These are phyloP conservation scores for Rhea pennata DNA, from an alignment of 2,113 vertebrate genomes.

Conservation along the genomic window DNA sequence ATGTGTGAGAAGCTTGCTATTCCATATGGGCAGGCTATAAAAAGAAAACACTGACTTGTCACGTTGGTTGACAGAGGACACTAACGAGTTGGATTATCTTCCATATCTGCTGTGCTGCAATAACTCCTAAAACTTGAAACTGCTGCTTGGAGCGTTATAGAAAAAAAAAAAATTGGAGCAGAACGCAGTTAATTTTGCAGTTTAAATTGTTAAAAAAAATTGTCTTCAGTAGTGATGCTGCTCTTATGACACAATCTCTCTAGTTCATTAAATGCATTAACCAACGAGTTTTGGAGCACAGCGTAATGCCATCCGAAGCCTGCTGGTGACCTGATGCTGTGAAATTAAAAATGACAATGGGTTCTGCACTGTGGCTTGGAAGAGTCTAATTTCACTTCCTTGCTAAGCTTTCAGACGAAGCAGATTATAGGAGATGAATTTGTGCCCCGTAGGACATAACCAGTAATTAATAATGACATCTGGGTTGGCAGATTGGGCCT, in stretches of 20 bases:
- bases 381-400: background rate
- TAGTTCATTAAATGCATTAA: background rate
- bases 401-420: background rate
- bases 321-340: background rate
- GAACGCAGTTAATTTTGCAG: background rate
- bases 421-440: background rate
- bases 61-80: background rate
- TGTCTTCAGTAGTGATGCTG: background rate
- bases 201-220: background rate
- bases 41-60: background rate
- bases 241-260: background rate
- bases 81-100: background rate
- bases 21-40: background rate
- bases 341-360: slow-evolving; percentile 1
- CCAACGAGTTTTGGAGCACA: background rate
- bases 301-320: background rate
- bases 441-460: background rate
- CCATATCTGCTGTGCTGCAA: background rate
- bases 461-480: background rate
- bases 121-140: background rate
- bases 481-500: background rate
- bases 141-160: background rate
- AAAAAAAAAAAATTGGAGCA: background rate
- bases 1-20: background rate
- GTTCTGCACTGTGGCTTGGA: background rate